A percentile compares a stretch with the other conserved stretches of the same genome.
Evolutionary conservation across 2,797 vertebrate genomes (phyloP).

Genomic region (Trematomus bernacchii): DNA sequence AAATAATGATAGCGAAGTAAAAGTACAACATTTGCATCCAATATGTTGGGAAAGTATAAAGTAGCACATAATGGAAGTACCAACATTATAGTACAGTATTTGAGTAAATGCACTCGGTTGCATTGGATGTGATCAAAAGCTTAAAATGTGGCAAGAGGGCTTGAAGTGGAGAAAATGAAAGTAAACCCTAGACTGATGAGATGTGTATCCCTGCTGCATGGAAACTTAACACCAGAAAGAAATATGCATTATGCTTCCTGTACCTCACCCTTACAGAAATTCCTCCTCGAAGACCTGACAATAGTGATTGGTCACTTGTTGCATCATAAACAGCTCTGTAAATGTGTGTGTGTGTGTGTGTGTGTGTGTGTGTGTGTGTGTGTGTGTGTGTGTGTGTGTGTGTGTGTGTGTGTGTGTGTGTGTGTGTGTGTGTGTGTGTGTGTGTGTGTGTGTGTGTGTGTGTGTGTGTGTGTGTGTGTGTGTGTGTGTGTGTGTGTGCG

Average conservation of each 20-base stretch:
- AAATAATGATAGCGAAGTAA: background rate
- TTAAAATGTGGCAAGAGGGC: background rate
- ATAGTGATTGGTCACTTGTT: conserved; percentile 53
- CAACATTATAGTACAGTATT: background rate
- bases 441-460: conserved; percentile 25
- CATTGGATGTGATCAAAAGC: background rate
- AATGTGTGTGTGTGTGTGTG: conserved; percentile 31
- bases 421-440: conserved; percentile 11
- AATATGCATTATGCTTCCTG: conserved; percentile 10
- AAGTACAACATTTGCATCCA: background rate
- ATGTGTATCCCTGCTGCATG: too few species aligned
- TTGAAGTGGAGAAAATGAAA: background rate
- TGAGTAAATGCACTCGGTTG: background rate
- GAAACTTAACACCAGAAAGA: background rate
- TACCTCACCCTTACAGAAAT: conserved; percentile 9
- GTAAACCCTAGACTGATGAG: background rate
- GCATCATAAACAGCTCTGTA: conserved; percentile 47
- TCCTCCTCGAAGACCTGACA: conserved; percentile 38
- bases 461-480: background rate
- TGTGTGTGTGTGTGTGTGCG: conserved; percentile 2
- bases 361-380: background rate
- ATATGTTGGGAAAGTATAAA: too few species aligned
- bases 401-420: background rate
- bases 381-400: background rate
- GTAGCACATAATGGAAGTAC: background rate